Base-by-base conservation (phyloP, 2,797 vertebrate genomes). In the Vespertilio murinus region DNA sequence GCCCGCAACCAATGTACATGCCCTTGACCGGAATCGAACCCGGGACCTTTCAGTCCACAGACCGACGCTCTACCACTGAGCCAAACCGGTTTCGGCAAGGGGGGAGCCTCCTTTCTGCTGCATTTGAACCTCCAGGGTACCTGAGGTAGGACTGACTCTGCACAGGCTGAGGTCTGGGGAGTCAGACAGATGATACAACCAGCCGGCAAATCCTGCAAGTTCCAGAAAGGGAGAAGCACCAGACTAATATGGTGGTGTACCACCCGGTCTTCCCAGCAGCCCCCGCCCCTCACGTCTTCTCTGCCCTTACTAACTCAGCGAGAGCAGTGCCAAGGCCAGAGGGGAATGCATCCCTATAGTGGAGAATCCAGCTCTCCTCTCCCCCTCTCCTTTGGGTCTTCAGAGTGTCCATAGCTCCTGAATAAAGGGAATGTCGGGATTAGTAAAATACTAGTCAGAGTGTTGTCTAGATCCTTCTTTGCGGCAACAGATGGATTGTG, bases 341-440 rank as follows among this genome's bases (percentile, higher is more conserved):
- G 64, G 86, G 71, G 54, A 91, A 33, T 71, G 18, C 61, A 69
- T 67, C n/a, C 33, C 70, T 88, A 23, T 2, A 17, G 9, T 30
- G 78, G n/a, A 38, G 71, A 92, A 65, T 79, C 64, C 8, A 5
- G 64, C 45, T 89, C 20, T 47, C 73, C 75, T 71, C n/a, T 85
- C 78, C 65, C 42, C 75, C 54, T 88, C 65, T 73, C 49, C 49
- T 87, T 70, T 70, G 65, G 56, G 16, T 35, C 74, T 69, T 71
- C 25, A 18, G 59, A 54, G 45, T 61, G 64, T 88, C 82, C 9
- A 18, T 61, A 84, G 33, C 67, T 84, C 86, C 69, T 69, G 91
- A 96, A 90, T 80, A 83, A 88, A 94, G 74, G 73, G 91, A 88
- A 89, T 88, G 85, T 80, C 90, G 90, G 77, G 93, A 87, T 74